Evolutionary conservation across 2,888 invertebrate species (phyloP), one percentile per base, ranked within the genome.

Genomic region (Tromatobia lineatoria): DNA sequence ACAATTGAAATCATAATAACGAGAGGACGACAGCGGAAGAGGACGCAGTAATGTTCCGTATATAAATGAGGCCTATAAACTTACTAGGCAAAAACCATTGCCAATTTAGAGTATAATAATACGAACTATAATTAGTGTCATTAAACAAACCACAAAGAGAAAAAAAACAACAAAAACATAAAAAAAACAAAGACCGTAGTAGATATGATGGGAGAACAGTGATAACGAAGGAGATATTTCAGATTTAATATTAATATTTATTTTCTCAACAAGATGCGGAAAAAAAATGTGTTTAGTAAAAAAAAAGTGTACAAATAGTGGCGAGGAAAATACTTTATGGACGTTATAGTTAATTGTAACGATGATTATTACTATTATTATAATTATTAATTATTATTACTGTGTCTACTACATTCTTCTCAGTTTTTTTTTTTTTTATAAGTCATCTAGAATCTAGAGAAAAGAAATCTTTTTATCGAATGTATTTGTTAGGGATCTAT

Each of bases 211-310:
- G 87, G 84, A 86, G 86, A 89, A 88, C 88, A 88, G 89, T 89
- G 89, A 90, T 90, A 88, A 91, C 85, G 88, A 90, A 88, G 88
- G 88, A 90, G 88, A 90, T 91, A 91, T 91, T 92, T 93, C 91
- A 91, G 90, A 93, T 92, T 93, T 93, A 93, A 92, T 93, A 92
- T 93, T 93, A 92, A 91, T 93, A 93, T 93, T 93, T 93, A 93
- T 93, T 93, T 93, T 93, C 92, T 92, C 91, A 92, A 91, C 89
- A 90, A 89, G 89, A 88, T 88, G 88, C 88, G 87, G 87, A 90
- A 91, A 90, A n/a, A 89, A 90, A 91, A 92, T 91, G 90, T 91
- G 92, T 92, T 92, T 92, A 92, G 90, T 91, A 90, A 82, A 73
- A 59, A 42, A 88, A 89, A 89, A 91, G 93, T 93, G 92, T 88